Evolutionary conservation across 1,140 invertebrate species (phyloP), one percentile per base, ranked within the genome.

Genomic region (Protaetia brevitarsis): DNA sequence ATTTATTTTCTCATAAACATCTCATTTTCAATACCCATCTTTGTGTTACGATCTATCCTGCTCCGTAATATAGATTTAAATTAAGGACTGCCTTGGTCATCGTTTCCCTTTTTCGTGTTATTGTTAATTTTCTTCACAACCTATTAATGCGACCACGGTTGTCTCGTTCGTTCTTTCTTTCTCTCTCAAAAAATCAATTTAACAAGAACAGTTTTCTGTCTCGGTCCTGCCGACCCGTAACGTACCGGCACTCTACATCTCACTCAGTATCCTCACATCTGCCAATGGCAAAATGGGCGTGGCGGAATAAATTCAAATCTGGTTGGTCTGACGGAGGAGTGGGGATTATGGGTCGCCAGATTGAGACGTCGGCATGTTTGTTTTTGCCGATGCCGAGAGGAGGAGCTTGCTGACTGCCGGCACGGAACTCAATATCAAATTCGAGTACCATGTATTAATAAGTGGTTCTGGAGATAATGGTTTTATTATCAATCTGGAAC

Each of bases 321-420:
- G 65, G 65, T 72, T 74, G 72, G 71, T 64, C 62, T 63, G 51
- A 26, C 26, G 13, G 60, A 29, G 16, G 61, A 63, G 72, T 63
- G 69, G 71, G 72, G 69, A 66, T 23, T 19, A 60, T 16, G 62
- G 51, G 64, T 45, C 36, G 62, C 56, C 62, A 71, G 69, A 76
- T 76, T 76, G 74, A 76, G 74, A 76, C 73, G 73, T 76, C 72
- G 71, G 69, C 64, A 62, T 74, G 72, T 76, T 74, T 73, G 74
- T 76, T 76, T 76, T 76, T 70, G 68, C 67, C 67, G 68, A 69
- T 69, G 63, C 61, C 63, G 60, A 71, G 72, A 66, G 73, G 68
- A 69, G 41, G 41, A 23, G 41, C 41, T 6, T 51, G 41, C 26
- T 19, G 21, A 41, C 37, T 41, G 41, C 41, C 41, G 21, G 41